Percentiles rank a stretch among this genome's conserved stretches.
phyloP scores from a whole-genome alignment of 2,113 vertebrate species.

The Turdus rufiventris region DNA sequence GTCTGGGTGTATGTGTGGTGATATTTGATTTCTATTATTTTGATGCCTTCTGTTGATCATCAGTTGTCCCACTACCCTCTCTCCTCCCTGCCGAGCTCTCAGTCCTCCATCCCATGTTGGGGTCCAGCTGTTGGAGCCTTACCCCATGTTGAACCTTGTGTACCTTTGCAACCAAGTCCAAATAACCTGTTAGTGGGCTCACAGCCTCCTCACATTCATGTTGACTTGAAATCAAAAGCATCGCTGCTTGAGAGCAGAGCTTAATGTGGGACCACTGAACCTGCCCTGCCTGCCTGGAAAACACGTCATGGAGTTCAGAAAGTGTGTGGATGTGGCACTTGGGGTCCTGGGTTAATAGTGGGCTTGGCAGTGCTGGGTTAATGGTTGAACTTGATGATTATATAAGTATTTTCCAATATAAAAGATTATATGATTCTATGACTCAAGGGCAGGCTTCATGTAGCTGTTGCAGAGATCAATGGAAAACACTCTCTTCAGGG shows the following conservation, averaged over 20 bases:
- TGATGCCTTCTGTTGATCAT: background rate
- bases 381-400: background rate
- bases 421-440: background rate
- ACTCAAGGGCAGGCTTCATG: background rate
- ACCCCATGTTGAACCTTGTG: background rate
- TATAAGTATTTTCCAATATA: background rate
- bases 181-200: background rate
- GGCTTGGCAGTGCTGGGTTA: background rate
- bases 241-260: background rate
- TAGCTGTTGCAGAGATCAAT: background rate
- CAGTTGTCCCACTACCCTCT: background rate
- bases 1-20: background rate
- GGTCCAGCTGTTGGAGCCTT: background rate
- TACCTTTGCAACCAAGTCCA: background rate
- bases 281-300: background rate
- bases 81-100: background rate
- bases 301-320: fast-evolving
- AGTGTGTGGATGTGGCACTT: background rate
- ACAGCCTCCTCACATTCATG: fast-evolving
- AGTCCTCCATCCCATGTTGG: fast-evolving
- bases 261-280: background rate
- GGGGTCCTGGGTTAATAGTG: no score
- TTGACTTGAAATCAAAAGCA: background rate
- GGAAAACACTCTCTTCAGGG: fast-evolving
- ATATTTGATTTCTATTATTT: background rate